Base-by-base conservation (phyloP, 2,113 vertebrate genomes). In the Misgurnus anguillicaudatus region DNA sequence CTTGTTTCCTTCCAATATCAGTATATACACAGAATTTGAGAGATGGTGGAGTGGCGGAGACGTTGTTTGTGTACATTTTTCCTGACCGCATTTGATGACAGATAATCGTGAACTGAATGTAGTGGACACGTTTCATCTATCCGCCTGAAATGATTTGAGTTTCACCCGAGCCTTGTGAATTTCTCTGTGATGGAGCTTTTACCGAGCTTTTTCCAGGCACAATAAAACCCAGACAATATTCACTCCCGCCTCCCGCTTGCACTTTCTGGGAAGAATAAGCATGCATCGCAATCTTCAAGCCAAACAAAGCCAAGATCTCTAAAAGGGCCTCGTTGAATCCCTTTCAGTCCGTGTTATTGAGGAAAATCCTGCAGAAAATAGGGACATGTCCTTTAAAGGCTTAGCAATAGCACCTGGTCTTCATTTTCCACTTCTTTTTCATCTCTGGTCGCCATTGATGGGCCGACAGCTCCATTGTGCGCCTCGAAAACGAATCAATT, bases 401-500 rank as follows among this genome's bases (percentile, higher is more conserved):
- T 53, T 53, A 36, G 17, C 11, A 6, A 21, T 9, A 7, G 9
- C 53, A 21, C 53, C 38, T 41, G 38, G 70, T 73, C 38, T 68
- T 51, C 36, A 68, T 55, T 53, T 71, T 38, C n/a, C 39, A 17
- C 53, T 47, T 39, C 8, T 57, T 51, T 65, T 31, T 17, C n/a
- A 61, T 75, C 75, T 31, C n/a, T 45, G 47, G 45, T 38, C 5
- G 0, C 36, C 36, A 76, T 62, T 61, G 70, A 77, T 9, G 19
- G 19, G 42, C 55, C 31, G 41, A 74, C 14, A 63, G 24, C 16
- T 6, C 45, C 0, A 13, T 51, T 38, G 10, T 53, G 75, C 4
- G 45, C 64, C 45, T 73, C 16, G 36, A 19, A 51, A 64, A 17
- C 3, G 17, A 71, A 51, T 72, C 17, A 41, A 79, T 78, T 79